Conservation (phyloP, 2,113 vertebrate genomes). For the Microtus oregoni region DNA sequence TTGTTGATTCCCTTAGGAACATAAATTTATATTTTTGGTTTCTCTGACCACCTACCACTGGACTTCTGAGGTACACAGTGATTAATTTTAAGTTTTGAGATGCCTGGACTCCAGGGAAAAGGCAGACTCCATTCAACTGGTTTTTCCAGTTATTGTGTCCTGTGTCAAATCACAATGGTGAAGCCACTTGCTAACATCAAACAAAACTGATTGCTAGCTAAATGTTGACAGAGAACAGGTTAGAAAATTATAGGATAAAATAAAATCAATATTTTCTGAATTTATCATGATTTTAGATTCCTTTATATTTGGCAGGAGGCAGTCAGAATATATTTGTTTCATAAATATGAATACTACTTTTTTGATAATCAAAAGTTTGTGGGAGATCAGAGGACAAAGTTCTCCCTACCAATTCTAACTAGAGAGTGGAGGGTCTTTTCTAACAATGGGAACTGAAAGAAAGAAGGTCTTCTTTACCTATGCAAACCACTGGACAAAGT, state of each 20-base stretch:
- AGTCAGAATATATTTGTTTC: not conserved
- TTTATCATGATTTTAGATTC: not conserved
- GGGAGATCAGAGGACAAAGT: not conserved
- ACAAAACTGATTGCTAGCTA: not conserved
- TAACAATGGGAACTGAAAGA: not conserved
- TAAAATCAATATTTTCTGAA: not conserved
- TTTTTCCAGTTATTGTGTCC: not conserved
- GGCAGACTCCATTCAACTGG: not conserved
- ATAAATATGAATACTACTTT: not conserved
- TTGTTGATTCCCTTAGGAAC: not conserved
- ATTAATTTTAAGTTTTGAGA: not conserved
- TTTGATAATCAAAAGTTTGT: not conserved
- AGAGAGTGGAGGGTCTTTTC: not conserved
- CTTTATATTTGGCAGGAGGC: not conserved
- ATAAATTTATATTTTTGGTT: not conserved
- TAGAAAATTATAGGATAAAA: not conserved
- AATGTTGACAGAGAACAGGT: not conserved
- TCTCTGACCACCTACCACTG: not conserved
- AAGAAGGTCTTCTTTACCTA: too few species aligned
- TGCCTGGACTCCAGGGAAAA: not conserved
- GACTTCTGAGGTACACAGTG: not conserved
- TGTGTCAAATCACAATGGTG: not conserved
- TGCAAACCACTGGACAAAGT: not conserved
- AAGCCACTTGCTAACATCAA: not conserved
- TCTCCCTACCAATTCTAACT: not conserved